phyloP scores from a whole-genome alignment of 2,797 vertebrate species.

The Diplodus puntazzo region DNA sequence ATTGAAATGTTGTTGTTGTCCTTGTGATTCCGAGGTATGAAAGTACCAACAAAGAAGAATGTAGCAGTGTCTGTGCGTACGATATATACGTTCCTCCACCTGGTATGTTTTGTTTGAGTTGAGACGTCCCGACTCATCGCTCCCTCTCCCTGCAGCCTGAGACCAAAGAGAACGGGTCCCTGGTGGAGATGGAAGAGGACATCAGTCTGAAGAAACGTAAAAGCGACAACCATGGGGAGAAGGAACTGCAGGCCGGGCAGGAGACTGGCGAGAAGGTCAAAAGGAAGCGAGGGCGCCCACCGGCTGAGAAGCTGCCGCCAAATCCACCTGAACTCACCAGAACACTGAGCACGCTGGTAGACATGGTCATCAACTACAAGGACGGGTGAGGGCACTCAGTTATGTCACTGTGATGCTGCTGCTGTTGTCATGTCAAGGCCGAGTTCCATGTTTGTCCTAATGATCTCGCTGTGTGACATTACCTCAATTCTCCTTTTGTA shows the following conservation, averaged over 20 bases:
- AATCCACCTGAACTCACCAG: slow-evolving; percentile 97
- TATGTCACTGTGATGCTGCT: neutral
- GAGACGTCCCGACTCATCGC: slow-evolving; percentile 34
- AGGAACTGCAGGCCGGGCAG: slow-evolving; percentile 86
- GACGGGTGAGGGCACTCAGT: slow-evolving; percentile 88
- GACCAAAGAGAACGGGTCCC: slow-evolving; percentile 92
- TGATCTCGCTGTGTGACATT: too few species aligned
- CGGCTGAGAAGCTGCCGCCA: slow-evolving; percentile 96
- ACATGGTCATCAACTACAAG: slow-evolving; percentile 99
- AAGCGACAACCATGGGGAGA: slow-evolving; percentile 90
- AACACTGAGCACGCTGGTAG: slow-evolving; percentile 96
- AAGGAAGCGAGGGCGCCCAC: slow-evolving; percentile 95
- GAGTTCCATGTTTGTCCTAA: too few species aligned
- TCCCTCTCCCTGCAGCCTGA: slow-evolving; percentile 77
- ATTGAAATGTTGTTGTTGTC: neutral
- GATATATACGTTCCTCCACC: too few species aligned
- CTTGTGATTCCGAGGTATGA: slow-evolving; percentile 5
- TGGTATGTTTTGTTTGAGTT: slow-evolving; percentile 29
- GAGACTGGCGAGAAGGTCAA: slow-evolving; percentile 95
- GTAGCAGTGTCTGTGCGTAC: neutral
- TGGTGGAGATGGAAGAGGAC: slow-evolving; percentile 98
- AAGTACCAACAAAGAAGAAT: neutral
- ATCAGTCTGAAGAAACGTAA: slow-evolving; percentile 95
- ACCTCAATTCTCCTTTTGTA: neutral
- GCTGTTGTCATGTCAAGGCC: too few species aligned